Percentiles rank a stretch among this genome's conserved stretches.
phyloP scores from a whole-genome alignment of 2,888 invertebrate genomes.

The Neoscelio sp. region DNA sequence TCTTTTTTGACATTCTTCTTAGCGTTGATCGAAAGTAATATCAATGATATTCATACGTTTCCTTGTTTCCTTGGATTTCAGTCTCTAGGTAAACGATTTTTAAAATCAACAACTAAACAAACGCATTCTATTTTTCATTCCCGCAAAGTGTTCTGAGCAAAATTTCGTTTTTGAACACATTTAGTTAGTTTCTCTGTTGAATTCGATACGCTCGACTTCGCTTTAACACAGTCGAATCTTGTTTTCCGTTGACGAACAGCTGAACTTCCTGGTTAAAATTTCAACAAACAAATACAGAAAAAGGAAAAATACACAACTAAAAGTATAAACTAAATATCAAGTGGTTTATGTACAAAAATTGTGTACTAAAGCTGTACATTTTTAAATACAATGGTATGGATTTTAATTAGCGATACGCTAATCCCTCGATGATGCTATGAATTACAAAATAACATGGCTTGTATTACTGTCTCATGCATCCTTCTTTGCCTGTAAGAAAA shows the following conservation, averaged over 20 bases:
- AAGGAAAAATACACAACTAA: not conserved
- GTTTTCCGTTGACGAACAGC: conserved; percentile 15
- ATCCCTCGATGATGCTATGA: too few relatives aligned
- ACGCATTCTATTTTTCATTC: conserved; percentile 16
- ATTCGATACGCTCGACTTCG: conserved; percentile 32
- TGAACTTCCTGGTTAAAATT: conserved; percentile 61
- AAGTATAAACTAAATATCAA: conserved; percentile 12
- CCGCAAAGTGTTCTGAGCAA: conserved; percentile 27
- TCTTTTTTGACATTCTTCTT: conserved; percentile 4
- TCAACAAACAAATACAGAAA: conserved; percentile 15
- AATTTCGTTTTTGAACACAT: conserved; percentile 30
- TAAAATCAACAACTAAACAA: conserved; percentile 25
- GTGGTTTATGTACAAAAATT: conserved; percentile 15
- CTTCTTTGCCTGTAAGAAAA: too few relatives aligned
- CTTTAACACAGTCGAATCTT: conserved; percentile 8
- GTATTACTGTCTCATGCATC: too few relatives aligned
- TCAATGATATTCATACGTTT: conserved; percentile 15
- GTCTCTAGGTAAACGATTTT: too few relatives aligned
- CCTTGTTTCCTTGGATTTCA: conserved; percentile 21
- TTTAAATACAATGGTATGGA: too few relatives aligned
- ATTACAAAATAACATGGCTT: too few relatives aligned
- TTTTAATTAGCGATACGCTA: too few relatives aligned
- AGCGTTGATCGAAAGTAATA: conserved; percentile 12
- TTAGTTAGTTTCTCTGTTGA: conserved; percentile 9
- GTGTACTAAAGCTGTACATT: too few relatives aligned